phyloP scores from a whole-genome alignment of 2,888 invertebrate species.

The Lymantria dispar region DNA sequence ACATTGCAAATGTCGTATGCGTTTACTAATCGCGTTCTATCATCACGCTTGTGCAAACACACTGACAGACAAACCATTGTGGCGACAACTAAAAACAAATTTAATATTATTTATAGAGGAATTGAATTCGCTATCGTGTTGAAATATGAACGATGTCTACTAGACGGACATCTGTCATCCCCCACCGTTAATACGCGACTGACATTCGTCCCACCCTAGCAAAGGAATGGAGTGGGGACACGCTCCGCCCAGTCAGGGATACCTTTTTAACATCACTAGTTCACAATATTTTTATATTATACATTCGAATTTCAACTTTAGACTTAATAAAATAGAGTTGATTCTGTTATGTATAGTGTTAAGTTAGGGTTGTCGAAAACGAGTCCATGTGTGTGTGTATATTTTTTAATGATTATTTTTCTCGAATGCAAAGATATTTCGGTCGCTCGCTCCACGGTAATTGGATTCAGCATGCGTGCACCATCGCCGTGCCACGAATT shows the following conservation, averaged over 20 bases:
- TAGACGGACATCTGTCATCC: constrained; percentile 70
- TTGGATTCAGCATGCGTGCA: constrained; percentile 62
- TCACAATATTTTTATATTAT: constrained; percentile 6
- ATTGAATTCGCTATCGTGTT: constrained; percentile 72
- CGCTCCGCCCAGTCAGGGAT: constrained; percentile 46
- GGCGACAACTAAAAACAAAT: constrained; percentile 12
- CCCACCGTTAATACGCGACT: constrained; percentile 65
- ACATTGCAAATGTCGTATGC: constrained; percentile 18
- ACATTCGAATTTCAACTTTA: constrained; percentile 39
- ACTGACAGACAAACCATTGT: constrained; percentile 36
- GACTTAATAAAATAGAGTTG: fast-evolving
- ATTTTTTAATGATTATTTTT: constrained; percentile 60
- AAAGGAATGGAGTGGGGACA: constrained; percentile 37
- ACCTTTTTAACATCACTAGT: constrained; percentile 24
- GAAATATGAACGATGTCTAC: constrained; percentile 64
- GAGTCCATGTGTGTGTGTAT: constrained; percentile 6
- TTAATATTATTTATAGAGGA: constrained; percentile 66
- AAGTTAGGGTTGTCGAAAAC: constrained; percentile 56
- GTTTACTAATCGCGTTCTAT: constrained; percentile 15
- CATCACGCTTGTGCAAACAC: constrained; percentile 31
- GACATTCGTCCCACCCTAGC: constrained; percentile 58
- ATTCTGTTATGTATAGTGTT: neutral
- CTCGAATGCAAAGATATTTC: constrained; percentile 62
- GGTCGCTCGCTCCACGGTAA: constrained; percentile 54
- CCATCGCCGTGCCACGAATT: constrained; percentile 46